Percentiles rank a stretch among this genome's conserved stretches.
Evolutionary conservation across 2,797 vertebrate species (phyloP).

Genomic region (Sparus aurata): DNA sequence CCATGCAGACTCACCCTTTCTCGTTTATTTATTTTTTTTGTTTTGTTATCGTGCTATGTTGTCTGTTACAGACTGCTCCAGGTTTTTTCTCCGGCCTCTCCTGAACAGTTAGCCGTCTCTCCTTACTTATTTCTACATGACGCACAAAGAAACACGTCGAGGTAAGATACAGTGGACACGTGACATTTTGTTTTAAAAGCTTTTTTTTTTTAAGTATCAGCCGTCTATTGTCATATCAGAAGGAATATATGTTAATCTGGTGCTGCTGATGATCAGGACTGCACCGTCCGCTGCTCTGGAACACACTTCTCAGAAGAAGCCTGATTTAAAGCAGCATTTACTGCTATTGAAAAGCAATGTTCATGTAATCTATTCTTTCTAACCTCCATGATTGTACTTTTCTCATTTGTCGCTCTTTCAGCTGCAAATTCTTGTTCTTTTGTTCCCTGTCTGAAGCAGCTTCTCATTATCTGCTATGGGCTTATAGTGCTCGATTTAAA

Average conservation of each 20-base stretch:
- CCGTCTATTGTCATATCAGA: constrained; percentile 1
- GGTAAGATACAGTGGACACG: background rate
- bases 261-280: constrained; percentile 2
- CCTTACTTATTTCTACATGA: background rate
- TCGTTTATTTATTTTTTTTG: background rate
- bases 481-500: background rate
- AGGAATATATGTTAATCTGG: background rate
- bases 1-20: background rate
- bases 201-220: background rate
- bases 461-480: background rate
- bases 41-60: background rate
- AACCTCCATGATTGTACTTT: constrained; percentile 8
- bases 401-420: background rate
- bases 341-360: background rate
- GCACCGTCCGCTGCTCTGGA: background rate
- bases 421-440: constrained; percentile 2
- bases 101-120: background rate
- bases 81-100: background rate
- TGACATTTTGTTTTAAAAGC: background rate
- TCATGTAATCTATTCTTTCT: constrained; percentile 6
- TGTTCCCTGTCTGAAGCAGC: constrained; percentile 13
- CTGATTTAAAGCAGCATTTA: background rate
- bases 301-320: background rate
- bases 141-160: background rate
- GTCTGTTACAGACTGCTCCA: too few relatives aligned